A percentile compares a stretch with the other conserved stretches of the same genome.
phyloP scores from a whole-genome alignment of 2,888 invertebrate species.

The Acleris cristana region DNA sequence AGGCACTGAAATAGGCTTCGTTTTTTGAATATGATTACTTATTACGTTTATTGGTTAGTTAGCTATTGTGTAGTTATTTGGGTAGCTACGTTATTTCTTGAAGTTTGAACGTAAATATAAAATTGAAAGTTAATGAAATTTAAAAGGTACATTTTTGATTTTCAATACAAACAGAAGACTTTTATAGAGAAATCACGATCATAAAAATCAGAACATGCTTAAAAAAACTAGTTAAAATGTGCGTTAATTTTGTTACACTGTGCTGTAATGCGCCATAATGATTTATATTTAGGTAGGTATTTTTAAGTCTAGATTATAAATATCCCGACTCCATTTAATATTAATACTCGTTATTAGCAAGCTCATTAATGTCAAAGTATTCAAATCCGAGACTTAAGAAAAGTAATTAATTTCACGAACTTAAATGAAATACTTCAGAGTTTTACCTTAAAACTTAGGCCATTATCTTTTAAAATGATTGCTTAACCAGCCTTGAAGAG shows the following conservation, averaged over 20 bases:
- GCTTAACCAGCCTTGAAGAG: slow-evolving; percentile 25
- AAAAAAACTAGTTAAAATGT: too few relatives aligned
- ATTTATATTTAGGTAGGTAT: background rate
- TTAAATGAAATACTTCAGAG: slow-evolving; percentile 29
- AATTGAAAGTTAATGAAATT: too few relatives aligned
- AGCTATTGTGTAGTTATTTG: background rate
- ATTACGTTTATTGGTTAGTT: too few relatives aligned
- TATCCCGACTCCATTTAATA: background rate
- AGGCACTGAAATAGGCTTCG: slow-evolving; percentile 12
- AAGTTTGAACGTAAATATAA: background rate
- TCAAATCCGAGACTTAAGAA: slow-evolving; percentile 25
- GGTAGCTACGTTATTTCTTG: background rate
- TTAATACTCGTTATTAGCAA: slow-evolving; percentile 18
- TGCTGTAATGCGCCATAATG: too few relatives aligned
- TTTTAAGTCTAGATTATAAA: background rate
- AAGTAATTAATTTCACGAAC: slow-evolving; percentile 30
- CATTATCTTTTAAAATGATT: slow-evolving; percentile 28
- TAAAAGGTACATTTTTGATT: too few relatives aligned
- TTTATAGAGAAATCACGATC: too few relatives aligned
- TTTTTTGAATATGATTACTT: background rate
- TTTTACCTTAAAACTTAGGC: slow-evolving; percentile 32
- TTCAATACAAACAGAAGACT: too few relatives aligned
- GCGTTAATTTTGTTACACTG: too few relatives aligned
- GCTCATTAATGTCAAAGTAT: slow-evolving; percentile 26
- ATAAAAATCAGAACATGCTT: too few relatives aligned